Evolutionary conservation across 2,797 vertebrate genomes (phyloP), one percentile per base, ranked within the genome.

Genomic region (Bryconaethiops microstoma): DNA sequence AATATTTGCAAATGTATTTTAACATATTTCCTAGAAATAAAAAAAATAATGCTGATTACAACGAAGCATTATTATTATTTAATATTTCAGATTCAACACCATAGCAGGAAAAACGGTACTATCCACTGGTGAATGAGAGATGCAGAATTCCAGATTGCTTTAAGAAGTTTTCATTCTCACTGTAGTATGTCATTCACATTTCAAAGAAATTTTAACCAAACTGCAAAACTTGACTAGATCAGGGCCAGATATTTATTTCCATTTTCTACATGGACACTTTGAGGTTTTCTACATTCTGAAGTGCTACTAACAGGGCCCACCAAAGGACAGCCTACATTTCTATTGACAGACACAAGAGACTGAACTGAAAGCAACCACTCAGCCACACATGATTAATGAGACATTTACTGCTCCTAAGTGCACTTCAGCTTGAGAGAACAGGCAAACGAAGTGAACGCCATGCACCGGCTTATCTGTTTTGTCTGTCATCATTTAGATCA

Each of bases 341-440:
- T 57, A 21, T 5, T 57, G 25, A 14, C 77, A 52, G 62, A 42
- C 52, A 57, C n/a, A 19, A 65, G 55, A 78, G 29, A 54, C 63
- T 40, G 9, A 57, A 50, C 69, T 77, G 52, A 82, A 85, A 83
- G 60, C 84, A 70, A 54, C 70, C 69, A 63, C 39, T 45, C 64
- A 74, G 57, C 70, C 48, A 69, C 50, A 21, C 62, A 45, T 60
- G 54, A 1, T 63, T 78, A 80, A 60, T 29, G 59, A 62, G 29
- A 62, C 52, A 62, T 71, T 74, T 78, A 76, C 55, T 76, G 74
- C 25, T 35, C 59, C 76, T 68, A 68, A 80, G 80, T 62, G 80
- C 75, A 80, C 71, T 77, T 72, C 54, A 77, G 25, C 45, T 16
- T 76, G 40, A 70, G n/a, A 74, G 45, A 74, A 57, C 42, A 68